Conservation (phyloP, 2,113 vertebrate genomes). For the Ibidorhyncha struthersii region DNA sequence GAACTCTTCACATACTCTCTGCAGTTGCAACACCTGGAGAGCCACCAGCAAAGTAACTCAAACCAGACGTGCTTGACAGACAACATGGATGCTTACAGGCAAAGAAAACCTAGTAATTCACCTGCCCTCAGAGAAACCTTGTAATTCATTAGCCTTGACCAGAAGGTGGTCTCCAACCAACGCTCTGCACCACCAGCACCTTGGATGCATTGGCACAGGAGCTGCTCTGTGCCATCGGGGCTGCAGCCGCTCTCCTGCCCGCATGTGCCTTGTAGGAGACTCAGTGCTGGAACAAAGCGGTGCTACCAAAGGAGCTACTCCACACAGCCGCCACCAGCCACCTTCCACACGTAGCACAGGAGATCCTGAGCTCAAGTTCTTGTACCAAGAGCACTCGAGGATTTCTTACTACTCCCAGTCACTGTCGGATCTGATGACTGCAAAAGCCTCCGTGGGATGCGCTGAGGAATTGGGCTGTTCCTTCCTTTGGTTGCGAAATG, state of each 20-base stretch:
- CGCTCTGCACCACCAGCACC: background rate
- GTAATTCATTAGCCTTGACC: background rate
- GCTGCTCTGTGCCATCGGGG: too few species aligned
- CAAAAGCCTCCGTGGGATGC: background rate
- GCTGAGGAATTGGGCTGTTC: background rate
- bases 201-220: background rate
- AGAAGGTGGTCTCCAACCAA: background rate
- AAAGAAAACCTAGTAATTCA: background rate
- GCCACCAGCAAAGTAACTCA: constrained; percentile 2
- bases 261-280: background rate
- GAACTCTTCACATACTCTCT: background rate
- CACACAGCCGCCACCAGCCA: background rate
- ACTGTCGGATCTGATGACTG: background rate
- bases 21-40: background rate
- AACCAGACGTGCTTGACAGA: background rate
- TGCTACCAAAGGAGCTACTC: background rate
- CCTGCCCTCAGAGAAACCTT: background rate
- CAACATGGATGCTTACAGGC: background rate
- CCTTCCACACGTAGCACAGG: accelerated
- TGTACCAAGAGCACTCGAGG: background rate
- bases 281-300: accelerated
- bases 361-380: background rate
- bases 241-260: background rate
- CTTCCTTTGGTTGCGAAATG: background rate
- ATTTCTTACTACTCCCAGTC: background rate